phyloP scores from a whole-genome alignment of 2,797 vertebrate species.

The Melanotaenia pygmaea region DNA sequence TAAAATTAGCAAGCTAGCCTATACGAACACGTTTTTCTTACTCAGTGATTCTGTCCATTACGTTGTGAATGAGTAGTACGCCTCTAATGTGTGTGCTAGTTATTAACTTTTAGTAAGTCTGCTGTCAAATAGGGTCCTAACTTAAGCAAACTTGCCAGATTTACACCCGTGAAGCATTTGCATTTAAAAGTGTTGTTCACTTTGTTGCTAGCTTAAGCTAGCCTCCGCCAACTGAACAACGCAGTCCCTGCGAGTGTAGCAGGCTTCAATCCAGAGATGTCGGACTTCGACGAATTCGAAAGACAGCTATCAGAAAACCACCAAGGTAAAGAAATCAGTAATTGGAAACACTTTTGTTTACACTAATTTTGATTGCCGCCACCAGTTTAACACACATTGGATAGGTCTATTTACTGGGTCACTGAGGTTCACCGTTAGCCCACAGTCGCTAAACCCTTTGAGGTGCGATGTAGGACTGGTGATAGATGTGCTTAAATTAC shows the following conservation, averaged over 20 bases:
- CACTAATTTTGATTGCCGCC: not conserved
- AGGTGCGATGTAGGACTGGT: not conserved
- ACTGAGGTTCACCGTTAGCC: slow-evolving; percentile 9
- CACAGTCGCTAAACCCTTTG: no score
- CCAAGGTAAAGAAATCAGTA: slow-evolving; percentile 79
- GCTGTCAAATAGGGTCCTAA: not conserved
- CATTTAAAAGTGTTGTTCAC: slow-evolving; percentile 63
- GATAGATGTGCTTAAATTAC: not conserved
- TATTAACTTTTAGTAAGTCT: not conserved
- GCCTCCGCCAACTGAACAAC: slow-evolving; percentile 65
- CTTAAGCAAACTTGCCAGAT: slow-evolving; percentile 10
- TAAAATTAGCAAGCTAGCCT: slow-evolving; percentile 69
- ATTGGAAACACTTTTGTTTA: not conserved
- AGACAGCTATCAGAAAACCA: slow-evolving; percentile 93
- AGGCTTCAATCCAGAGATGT: slow-evolving; percentile 80
- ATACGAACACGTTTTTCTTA: slow-evolving; percentile 74
- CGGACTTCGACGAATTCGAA: slow-evolving; percentile 94
- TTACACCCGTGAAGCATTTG: slow-evolving; percentile 30
- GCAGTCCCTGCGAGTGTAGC: slow-evolving; percentile 54
- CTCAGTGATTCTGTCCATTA: slow-evolving; percentile 43
- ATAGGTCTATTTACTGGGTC: slow-evolving; percentile 67
- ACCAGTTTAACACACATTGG: slow-evolving; percentile 12
- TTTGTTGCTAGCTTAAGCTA: slow-evolving; percentile 77
- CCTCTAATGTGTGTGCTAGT: not conserved
- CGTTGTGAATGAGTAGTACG: slow-evolving; percentile 27